Evolutionary conservation across 2,888 invertebrate species (phyloP), one percentile per base, ranked within the genome.

Genomic region (Slavum lentiscoides): DNA sequence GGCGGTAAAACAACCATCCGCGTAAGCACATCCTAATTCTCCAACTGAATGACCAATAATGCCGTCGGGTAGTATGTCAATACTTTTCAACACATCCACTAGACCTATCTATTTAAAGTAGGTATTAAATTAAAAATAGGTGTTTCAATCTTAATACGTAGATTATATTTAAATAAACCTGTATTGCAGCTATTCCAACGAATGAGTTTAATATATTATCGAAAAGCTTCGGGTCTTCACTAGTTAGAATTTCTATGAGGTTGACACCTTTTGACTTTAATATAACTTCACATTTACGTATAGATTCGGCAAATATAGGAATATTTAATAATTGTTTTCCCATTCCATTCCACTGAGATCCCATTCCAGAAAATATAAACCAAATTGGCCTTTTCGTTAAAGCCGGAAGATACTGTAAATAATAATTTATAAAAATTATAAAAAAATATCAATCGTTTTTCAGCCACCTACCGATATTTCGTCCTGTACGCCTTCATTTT

Each of bases 11-110:
- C 94, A 93, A 0, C 94, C 95, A 86, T 98, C 98, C 2, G 96
- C 96, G 87, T 98, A 98, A 0, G 94, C 96, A 86, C 97, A 97
- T 0, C 95, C 96, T 7, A 98, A 88, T 86, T 98, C 98, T 30
- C 98, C 98, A 0, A 96, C 94, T 15, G 97, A 97, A 87, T 97
- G 97, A 2, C 98, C 96, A 82, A 93, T 90, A 82, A 93, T 90
- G 19, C 91, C 91, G 86, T 93, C 92, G 1, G 93, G 91, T 55
- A 87, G 86, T n/a, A 93, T 88, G 13, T 91, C 92, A 17, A 90
- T 84, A 6, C 87, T 86, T 68, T 85, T 86, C 21, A 94, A 86
- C 23, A 92, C 85, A 85, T 93, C 93, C 1, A 91, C 89, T 39
- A 92, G 85, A 43, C 91, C 92, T 75, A 92, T 90, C 90, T 87